These are phyloP conservation scores for Rhagium mordax DNA, from an alignment of 2,888 invertebrate species.

Conservation along the genomic window DNA sequence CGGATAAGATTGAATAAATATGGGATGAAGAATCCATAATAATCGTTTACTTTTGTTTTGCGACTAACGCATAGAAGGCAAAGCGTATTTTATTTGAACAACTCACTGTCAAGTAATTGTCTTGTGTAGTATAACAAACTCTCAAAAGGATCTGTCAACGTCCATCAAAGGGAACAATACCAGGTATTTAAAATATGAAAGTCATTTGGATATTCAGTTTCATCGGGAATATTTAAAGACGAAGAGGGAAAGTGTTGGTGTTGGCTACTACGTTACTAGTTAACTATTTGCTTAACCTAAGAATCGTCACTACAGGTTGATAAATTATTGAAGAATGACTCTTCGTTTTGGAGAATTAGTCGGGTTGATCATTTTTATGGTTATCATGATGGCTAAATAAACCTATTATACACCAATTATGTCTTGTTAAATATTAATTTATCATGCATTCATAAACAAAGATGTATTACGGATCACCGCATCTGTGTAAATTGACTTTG, in stretches of 20 bases:
- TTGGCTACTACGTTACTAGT: background rate
- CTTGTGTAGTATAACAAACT: conserved; percentile 11
- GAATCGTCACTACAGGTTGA: conserved; percentile 41
- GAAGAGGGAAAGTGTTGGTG: conserved; percentile 12
- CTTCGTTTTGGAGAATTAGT: conserved; percentile 46
- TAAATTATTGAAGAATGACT: conserved; percentile 58
- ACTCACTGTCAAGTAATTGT: background rate
- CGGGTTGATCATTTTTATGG: conserved; percentile 44
- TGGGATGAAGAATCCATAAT: background rate
- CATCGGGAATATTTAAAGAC: background rate
- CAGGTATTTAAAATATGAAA: conserved; percentile 27
- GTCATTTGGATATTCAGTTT: conserved; percentile 21
- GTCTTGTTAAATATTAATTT: conserved; percentile 61
- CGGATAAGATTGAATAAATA: no score
- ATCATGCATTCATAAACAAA: conserved; percentile 52
- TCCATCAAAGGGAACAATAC: conserved; percentile 20
- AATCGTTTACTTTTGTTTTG: background rate
- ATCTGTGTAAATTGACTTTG: conserved; percentile 38
- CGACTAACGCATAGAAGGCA: background rate
- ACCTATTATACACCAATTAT: conserved; percentile 59
- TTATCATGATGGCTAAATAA: conserved; percentile 47
- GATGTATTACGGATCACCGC: conserved; percentile 17
- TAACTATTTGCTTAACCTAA: background rate
- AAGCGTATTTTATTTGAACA: background rate
- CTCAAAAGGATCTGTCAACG: conserved; percentile 17